Conservation (phyloP, 2,797 vertebrate genomes). For the Sebastes hubbsi region DNA sequence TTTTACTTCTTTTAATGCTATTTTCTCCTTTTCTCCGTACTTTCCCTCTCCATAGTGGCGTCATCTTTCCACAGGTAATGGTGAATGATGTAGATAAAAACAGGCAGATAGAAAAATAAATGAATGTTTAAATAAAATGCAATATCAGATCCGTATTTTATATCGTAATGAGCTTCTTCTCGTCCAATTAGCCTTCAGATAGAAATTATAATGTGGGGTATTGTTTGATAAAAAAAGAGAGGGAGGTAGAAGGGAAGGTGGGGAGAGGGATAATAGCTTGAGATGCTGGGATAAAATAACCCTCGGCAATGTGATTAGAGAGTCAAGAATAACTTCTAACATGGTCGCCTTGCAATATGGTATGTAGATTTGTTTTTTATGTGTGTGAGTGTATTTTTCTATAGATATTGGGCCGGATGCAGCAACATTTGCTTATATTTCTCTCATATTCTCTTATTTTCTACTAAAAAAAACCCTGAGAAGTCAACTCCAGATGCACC, state of each 20-base stretch:
- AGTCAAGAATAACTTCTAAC: background rate
- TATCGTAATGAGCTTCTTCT: constrained; percentile 27
- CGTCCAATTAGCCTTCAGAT: constrained; percentile 38
- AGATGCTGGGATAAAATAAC: constrained; percentile 19
- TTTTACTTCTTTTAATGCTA: background rate
- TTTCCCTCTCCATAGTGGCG: background rate
- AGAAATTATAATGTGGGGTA: constrained; percentile 32
- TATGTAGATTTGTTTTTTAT: background rate
- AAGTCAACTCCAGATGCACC: no score
- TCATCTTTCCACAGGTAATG: constrained; percentile 20
- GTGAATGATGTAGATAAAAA: constrained; percentile 23
- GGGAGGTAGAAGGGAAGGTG: background rate
- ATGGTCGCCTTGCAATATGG: background rate
- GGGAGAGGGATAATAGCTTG: background rate
- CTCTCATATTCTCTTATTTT: no score
- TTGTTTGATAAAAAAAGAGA: constrained; percentile 4
- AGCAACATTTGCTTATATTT: no score
- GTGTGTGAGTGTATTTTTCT: background rate
- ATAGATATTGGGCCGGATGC: background rate
- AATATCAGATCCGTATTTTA: constrained; percentile 32
- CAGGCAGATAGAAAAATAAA: constrained; percentile 19
- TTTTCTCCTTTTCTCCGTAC: background rate
- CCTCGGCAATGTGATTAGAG: constrained; percentile 9
- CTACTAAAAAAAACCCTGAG: no score
- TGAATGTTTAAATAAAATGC: constrained; percentile 2